Percentiles rank a stretch among this genome's conserved stretches.
phyloP scores from a whole-genome alignment of 1,140 invertebrate species.

The Neelides sp. region DNA sequence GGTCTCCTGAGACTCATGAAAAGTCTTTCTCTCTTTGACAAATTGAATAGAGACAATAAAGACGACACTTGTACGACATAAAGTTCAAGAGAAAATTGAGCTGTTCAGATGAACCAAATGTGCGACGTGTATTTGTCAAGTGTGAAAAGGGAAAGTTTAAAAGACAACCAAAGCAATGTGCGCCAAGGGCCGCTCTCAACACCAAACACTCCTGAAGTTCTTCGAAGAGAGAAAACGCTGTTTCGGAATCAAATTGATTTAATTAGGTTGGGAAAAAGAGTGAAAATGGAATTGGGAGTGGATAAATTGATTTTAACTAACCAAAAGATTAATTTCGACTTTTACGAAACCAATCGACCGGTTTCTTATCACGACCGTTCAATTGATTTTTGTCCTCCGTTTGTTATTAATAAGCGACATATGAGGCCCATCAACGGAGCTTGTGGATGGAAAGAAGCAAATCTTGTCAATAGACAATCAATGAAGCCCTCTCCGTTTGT shows the following conservation, averaged over 20 bases:
- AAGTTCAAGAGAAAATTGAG: too few species aligned
- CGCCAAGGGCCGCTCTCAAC: slow-evolving; percentile 24
- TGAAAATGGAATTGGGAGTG: slow-evolving; percentile 2
- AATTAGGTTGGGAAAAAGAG: slow-evolving; percentile 29
- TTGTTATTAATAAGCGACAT: slow-evolving; percentile 28
- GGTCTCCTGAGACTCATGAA: too few species aligned
- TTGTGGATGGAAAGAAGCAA: slow-evolving; percentile 20
- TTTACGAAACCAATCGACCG: slow-evolving; percentile 12
- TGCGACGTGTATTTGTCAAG: slow-evolving; percentile 35
- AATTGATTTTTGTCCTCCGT: too few species aligned
- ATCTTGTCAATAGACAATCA: slow-evolving; percentile 25
- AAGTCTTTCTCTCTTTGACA: too few species aligned
- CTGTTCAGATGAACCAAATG: too few species aligned
- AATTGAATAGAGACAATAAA: too few species aligned
- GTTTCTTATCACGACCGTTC: background rate
- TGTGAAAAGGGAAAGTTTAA: slow-evolving; percentile 31
- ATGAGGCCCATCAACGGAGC: slow-evolving; percentile 9
- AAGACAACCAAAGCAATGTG: slow-evolving; percentile 22
- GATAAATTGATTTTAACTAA: too few species aligned
- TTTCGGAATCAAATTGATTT: slow-evolving; percentile 29
- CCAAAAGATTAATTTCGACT: too few species aligned
- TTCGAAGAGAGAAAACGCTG: slow-evolving; percentile 25
- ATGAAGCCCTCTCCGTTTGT: slow-evolving; percentile 27
- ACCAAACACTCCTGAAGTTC: slow-evolving; percentile 29
- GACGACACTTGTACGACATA: too few species aligned